Base-by-base conservation (phyloP, 2,113 vertebrate species). In the Alethe castanea region DNA sequence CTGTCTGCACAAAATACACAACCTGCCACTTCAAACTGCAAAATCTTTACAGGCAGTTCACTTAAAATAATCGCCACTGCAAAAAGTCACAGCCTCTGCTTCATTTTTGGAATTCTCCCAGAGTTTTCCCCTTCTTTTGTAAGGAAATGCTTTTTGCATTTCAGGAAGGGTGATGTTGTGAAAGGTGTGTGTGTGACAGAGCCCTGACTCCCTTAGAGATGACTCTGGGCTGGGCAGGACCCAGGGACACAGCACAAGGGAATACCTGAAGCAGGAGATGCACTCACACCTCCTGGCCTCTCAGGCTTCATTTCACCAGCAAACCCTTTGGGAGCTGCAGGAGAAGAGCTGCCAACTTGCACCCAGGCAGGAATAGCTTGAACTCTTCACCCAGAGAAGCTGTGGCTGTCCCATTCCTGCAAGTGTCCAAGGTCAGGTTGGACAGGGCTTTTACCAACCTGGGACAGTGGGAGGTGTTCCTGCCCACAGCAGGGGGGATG, bases 121-220 rank as follows among this genome's bases (percentile, higher is more conserved):
- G 53, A 71, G 42, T 44, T 62, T 57, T 29, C 26, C 31, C 33
- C 6, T 35, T 19, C 7, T 56, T 52, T 69, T 61, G 38, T 4
- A 64, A 67, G 70, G 53, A 59, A 77, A 33, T 17, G 20, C 52
- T 74, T 60, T 61, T n/a, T 50, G 59, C 57, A 19, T n/a, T n/a
- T 59, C 47, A 24, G 1, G 45, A 54, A 6, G 38, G 19, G 6
- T 44, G 38, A 5, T 1, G 3, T 50, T 92, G 52, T 0, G 2
- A 62, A 88, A 73, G 0, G 1, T 11, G 29, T 19, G 40, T 44
- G 40, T 59, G 61, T 29, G 53, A 3, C 3, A 8, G 60, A 78
- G 84, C 29, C 31, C 26, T 0, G 44, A 66, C 20, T 73, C 29
- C 74, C 74, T 82, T 54, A 6, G 87, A 10, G 35, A 80, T 50